Base-by-base conservation (phyloP, 2,888 invertebrate species). In the Melolontha melolontha region DNA sequence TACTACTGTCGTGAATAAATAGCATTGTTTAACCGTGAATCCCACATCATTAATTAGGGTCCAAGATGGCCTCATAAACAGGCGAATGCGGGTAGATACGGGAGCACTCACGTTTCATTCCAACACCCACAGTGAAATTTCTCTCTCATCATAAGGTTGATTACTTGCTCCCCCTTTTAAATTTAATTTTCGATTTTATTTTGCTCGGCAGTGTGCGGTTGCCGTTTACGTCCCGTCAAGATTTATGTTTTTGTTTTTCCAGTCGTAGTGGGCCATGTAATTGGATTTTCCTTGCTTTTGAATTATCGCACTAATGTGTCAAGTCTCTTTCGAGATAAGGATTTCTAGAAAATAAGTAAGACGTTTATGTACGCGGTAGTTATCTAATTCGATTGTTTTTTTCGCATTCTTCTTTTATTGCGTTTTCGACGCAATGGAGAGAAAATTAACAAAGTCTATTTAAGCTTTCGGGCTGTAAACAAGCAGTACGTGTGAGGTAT, bases 21-120 rank as follows among this genome's bases (percentile, higher is more conserved):
- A 44, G 57, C 57, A 57, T 57, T 57, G 57, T 57, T 57, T 57
- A 57, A 57, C 22, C 57, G 42, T 27, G 57, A 8, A 44, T 44
- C 42, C 57, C 57, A 29, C 57, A 57, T 57, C 57, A 57, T 57
- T 27, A 57, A 57, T 57, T 57, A 57, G 57, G 57, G 44, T 27
- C 44, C 14, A 27, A 44, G 57, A 57, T 57, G 29, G 57, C 44
- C 44, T 57, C 57, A 57, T 57, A 57, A 57, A 57, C 55, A 40
- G 55, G 16, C 12, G 16, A 27, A 57, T 57, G 57, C 57, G 57
- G 57, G 57, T 11, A 57, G 57, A 22, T 16, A 5, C 16, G 49
- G 11, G 49, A 17, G 5, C 17, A 22, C 7, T 49, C 17, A 2
- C 22, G 49, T 49, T 49, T 16, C 49, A 11, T 49, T 47, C 17